Conservation (phyloP, 1,140 invertebrate species). For the Agrypnia vestita region DNA sequence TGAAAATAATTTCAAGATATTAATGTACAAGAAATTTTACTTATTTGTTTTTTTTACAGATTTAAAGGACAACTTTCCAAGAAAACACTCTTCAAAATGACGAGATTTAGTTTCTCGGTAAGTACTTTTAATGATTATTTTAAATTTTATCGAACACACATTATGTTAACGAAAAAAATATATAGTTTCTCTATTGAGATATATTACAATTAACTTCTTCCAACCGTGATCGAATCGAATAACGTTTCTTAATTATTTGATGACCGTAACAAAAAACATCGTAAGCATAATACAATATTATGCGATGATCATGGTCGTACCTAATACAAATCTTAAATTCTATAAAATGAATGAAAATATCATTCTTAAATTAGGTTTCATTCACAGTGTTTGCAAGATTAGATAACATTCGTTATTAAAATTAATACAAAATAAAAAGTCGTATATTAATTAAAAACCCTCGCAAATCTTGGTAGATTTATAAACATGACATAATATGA, state of each 20-base stretch:
- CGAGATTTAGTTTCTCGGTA: conserved; percentile 34
- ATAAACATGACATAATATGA: conserved; percentile 7
- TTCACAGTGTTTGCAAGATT: neutral
- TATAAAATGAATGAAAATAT: neutral
- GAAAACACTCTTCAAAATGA: conserved; percentile 37
- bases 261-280: no score
- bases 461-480: neutral
- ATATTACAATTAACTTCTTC: no score
- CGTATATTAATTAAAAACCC: no score
- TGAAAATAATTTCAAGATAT: neutral
- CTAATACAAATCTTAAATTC: neutral
- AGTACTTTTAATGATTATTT: neutral
- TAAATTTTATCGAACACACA: no score
- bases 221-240: no score
- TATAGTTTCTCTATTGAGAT: no score
- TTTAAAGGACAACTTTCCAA: conserved; percentile 18
- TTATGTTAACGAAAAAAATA: no score
- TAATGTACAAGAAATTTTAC: neutral
- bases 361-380: neutral
- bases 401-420: neutral
- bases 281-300: no score
- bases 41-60: conserved; percentile 3
- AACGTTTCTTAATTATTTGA: no score
- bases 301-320: neutral
- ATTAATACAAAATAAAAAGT: neutral